Evolutionary conservation across 35 echinoderm and acorn worm genomes (phyloP).

Genomic region (Eucidaris tribuloides): DNA sequence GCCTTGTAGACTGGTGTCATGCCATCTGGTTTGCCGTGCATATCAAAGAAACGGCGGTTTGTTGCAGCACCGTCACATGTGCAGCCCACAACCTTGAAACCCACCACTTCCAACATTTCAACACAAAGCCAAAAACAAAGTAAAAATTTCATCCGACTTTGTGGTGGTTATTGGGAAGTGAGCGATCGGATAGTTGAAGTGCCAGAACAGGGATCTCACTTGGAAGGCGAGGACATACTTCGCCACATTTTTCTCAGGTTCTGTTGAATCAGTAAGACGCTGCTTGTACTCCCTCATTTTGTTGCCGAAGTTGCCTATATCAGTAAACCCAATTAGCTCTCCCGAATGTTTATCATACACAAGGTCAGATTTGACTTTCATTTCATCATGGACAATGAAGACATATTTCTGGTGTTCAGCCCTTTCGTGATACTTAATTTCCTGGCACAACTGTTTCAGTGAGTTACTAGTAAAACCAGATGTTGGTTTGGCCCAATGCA

Average conservation of each 20-base stretch:
- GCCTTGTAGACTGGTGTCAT: no score
- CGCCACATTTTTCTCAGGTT: background rate
- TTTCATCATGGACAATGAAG: background rate
- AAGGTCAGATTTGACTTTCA: no score
- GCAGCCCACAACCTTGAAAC: no score
- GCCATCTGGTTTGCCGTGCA: no score
- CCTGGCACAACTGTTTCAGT: background rate
- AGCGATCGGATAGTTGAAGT: background rate
- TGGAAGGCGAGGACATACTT: background rate
- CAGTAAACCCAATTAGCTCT: no score
- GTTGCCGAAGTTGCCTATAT: background rate
- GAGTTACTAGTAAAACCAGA: no score
- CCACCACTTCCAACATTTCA: no score
- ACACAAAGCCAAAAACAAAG: background rate
- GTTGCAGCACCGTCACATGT: no score
- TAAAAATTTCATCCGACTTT: background rate
- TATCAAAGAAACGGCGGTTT: no score
- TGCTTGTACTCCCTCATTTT: background rate
- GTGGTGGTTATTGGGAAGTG: background rate
- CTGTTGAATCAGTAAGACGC: background rate
- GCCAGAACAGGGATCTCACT: background rate
- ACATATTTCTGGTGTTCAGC: background rate
- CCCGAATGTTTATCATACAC: no score
- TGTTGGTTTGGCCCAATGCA: background rate
- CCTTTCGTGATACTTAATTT: no score